These are phyloP conservation scores for Delichon dasypus DNA, from an alignment of 2,797 vertebrate species.

Conservation along the genomic window DNA sequence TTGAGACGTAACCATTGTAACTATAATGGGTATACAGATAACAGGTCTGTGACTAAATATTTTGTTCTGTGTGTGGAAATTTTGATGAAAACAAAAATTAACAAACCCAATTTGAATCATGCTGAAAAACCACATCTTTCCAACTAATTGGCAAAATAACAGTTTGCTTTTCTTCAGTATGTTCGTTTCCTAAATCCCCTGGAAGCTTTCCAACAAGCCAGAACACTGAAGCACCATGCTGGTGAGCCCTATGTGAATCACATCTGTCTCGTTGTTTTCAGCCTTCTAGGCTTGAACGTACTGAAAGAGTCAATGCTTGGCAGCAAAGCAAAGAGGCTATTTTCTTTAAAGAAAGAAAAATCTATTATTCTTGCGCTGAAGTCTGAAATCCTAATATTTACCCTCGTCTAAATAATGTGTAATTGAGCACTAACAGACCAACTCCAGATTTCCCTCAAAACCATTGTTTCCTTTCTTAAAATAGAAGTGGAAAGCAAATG, in stretches of 20 bases:
- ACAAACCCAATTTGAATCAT: slow-evolving; percentile 12
- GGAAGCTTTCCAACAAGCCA: slow-evolving; percentile 43
- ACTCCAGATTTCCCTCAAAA: background rate
- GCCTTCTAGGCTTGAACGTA: slow-evolving; percentile 53
- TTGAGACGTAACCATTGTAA: slow-evolving; percentile 46
- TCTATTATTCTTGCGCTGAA: slow-evolving; percentile 23
- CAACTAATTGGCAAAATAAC: slow-evolving; percentile 52
- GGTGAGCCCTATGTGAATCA: slow-evolving; percentile 26
- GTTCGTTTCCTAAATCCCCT: background rate
- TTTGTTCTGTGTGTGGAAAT: slow-evolving; percentile 13
- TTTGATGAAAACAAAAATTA: slow-evolving; percentile 60
- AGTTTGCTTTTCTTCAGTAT: background rate
- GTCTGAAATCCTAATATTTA: slow-evolving; percentile 58
- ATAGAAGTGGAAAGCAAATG: background rate
- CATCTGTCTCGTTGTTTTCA: slow-evolving; percentile 37
- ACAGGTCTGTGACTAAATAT: slow-evolving; percentile 6
- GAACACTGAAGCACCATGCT: slow-evolving; percentile 19
- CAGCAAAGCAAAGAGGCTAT: slow-evolving; percentile 5
- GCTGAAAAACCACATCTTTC: slow-evolving; percentile 39
- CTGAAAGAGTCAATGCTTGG: slow-evolving; percentile 45
- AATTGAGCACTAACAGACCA: slow-evolving; percentile 1
- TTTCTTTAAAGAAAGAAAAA: slow-evolving; percentile 37
- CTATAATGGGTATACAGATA: background rate
- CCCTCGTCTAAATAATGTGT: background rate
- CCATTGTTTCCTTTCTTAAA: background rate